Evolutionary conservation across 1,140 invertebrate genomes (phyloP).

Genomic region (Lanistes nyassanus): DNA sequence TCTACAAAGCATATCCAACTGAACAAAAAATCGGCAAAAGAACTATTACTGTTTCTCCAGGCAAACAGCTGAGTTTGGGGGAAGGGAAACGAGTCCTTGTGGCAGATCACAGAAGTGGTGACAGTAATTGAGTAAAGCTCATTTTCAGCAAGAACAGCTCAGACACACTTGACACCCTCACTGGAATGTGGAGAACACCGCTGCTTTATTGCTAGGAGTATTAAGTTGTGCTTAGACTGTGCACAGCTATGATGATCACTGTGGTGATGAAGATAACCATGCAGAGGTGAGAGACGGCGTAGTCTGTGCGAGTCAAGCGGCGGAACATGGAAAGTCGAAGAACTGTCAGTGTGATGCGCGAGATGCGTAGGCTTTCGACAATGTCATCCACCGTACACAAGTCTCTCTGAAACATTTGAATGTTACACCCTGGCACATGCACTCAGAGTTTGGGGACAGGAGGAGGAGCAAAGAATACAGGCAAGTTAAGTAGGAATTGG

Average conservation of each 20-base stretch:
- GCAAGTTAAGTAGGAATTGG: background rate
- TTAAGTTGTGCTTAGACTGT: background rate
- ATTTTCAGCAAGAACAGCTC: no score
- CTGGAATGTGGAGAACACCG: no score
- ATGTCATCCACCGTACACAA: constrained; percentile 80
- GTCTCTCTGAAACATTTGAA: constrained; percentile 75
- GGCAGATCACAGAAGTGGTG: no score
- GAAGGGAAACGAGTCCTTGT: no score
- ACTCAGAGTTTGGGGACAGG: background rate
- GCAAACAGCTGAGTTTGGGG: no score
- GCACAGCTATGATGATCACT: constrained; percentile 7
- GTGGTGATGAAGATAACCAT: constrained; percentile 76
- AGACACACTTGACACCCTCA: no score
- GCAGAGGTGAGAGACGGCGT: constrained; percentile 73
- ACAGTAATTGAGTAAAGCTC: no score
- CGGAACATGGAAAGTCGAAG: constrained; percentile 49
- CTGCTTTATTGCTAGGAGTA: background rate
- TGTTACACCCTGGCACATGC: constrained; percentile 3
- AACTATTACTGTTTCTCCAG: no score
- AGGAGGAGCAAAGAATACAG: background rate
- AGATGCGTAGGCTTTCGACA: constrained; percentile 65
- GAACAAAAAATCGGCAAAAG: background rate
- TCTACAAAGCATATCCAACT: background rate
- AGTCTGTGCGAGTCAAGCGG: constrained; percentile 65
- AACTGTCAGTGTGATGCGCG: constrained; percentile 55